Evolutionary conservation across 2,888 invertebrate species (phyloP).

Genomic region (Acholoe squamosa): DNA sequence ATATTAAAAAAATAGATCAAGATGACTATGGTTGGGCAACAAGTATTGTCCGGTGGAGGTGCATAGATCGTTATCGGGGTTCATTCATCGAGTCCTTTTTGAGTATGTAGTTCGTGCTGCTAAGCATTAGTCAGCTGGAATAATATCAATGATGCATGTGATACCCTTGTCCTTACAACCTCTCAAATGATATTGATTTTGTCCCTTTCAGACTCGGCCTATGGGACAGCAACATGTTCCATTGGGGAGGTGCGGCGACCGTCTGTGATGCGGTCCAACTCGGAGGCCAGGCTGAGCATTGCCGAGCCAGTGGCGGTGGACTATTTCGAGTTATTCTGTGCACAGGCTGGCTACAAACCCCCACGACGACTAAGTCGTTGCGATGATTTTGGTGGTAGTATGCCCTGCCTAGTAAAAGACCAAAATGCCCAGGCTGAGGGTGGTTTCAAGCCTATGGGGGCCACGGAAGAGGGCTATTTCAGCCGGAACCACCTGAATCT

Average conservation of each 20-base stretch:
- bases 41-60: no score
- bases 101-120: no score
- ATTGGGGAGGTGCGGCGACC: neutral
- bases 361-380: slow-evolving; percentile 51
- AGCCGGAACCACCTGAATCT: slow-evolving; percentile 40
- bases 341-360: slow-evolving; percentile 62
- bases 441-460: neutral
- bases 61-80: no score
- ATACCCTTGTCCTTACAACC: no score
- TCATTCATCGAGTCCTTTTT: no score
- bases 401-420: slow-evolving; percentile 62
- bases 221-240: neutral
- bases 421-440: neutral
- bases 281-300: slow-evolving; percentile 5
- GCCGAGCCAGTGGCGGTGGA: neutral
- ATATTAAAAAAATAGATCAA: no score
- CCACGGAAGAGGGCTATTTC: slow-evolving; percentile 5
- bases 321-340: slow-evolving; percentile 65
- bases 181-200: neutral
- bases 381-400: slow-evolving; percentile 64
- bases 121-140: no score
- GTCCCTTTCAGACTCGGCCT: slow-evolving; percentile 37
- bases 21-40: no score
- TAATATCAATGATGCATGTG: no score
- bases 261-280: slow-evolving; percentile 48